Evolutionary conservation across 2,888 invertebrate species (phyloP), one percentile per base, ranked within the genome.

Genomic region (Gerris lacustris): DNA sequence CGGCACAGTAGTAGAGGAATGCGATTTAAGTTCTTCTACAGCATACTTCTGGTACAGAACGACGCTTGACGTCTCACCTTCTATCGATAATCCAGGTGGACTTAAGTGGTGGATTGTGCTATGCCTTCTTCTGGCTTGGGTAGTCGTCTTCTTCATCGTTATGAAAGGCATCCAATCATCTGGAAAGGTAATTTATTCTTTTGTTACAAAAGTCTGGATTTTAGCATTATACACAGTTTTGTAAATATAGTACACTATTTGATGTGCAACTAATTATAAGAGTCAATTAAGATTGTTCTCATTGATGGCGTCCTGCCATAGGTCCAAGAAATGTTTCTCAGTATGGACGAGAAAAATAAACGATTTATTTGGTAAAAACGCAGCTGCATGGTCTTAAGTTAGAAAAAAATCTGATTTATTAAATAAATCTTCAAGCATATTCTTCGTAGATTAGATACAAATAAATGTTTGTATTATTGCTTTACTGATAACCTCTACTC

Each of bases 161-260:
- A 95, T 94, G 92, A 94, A 94, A 81, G 96, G 96, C 67, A 96
- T 96, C 75, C 95, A 96, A 82, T 94, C 94, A 77, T 94, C 94
- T 75, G 96, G 96, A 78, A 95, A 95, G 87, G 93, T 92, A 79
- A 76, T 77, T 44, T 63, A 44, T 63, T 1, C 44, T 31, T 31
- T 31, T 31, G 31, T 63, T 6, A 15, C 70, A 31, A 18, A 70
- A 9, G 67, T 70, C 31, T 31, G n/a, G n/a, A n/a, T n/a, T n/a
- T n/a, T n/a, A n/a, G n/a, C n/a, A n/a, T 47, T 47, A 11, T 47
- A 55, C 15, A 55, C 55, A 15, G 55, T 55, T 55, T 55, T 55
- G 55, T 55, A 4, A 31, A 31, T 31, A 31, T 31, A 31, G 31
- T 31, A 31, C 31, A 2, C 31, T 31, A 31, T 4, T 31, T 31